These are phyloP conservation scores for Trachurus trachurus DNA, from an alignment of 2,797 vertebrate species.

Conservation along the genomic window DNA sequence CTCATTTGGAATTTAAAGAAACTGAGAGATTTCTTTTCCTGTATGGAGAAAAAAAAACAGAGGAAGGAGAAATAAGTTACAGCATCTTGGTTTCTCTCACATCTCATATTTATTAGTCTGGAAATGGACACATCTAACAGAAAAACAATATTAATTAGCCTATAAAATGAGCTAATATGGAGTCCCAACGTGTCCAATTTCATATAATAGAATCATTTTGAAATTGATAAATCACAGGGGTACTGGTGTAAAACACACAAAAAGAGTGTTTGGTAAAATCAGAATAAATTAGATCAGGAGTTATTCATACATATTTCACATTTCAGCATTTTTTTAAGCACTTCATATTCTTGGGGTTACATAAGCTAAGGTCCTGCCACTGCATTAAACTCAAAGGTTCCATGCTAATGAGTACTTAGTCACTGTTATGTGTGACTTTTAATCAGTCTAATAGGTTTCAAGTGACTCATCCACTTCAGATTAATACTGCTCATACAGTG, in stretches of 20 bases:
- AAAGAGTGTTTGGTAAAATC: too few relatives aligned
- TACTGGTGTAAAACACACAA: neutral
- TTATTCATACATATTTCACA: too few relatives aligned
- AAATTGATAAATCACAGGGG: neutral
- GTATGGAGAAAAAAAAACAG: too few relatives aligned
- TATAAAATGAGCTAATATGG: neutral
- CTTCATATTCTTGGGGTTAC: too few relatives aligned
- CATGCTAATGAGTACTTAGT: neutral
- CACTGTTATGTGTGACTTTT: slow-evolving; percentile 10
- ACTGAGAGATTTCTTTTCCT: neutral
- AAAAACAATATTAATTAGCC: neutral
- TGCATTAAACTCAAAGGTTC: slow-evolving; percentile 1
- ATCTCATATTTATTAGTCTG: too few relatives aligned
- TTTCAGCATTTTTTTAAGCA: too few relatives aligned
- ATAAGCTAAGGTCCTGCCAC: neutral
- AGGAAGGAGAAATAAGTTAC: neutral
- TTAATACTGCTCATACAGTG: slow-evolving; percentile 27
- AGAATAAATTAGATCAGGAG: too few relatives aligned
- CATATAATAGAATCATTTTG: neutral
- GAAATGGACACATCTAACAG: neutral
- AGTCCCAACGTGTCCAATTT: neutral
- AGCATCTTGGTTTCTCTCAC: neutral
- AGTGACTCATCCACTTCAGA: slow-evolving; percentile 24
- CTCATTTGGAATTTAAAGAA: neutral
- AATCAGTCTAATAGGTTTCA: slow-evolving; percentile 22